phyloP scores from a whole-genome alignment of 2,888 invertebrate species.

The Hipparchia semele region DNA sequence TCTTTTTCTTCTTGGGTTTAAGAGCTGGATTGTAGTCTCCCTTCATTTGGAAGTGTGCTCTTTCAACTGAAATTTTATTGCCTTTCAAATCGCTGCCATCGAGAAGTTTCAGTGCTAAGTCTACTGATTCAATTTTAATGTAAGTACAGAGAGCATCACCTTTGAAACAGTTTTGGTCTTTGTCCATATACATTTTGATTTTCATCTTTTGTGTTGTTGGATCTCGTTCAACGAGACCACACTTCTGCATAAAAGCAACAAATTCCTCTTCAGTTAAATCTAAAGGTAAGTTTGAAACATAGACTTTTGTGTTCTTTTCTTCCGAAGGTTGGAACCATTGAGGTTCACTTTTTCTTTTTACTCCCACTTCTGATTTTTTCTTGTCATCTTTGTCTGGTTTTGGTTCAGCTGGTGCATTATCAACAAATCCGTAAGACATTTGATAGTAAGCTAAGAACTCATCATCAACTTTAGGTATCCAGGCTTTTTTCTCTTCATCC shows the following conservation, averaged over 20 bases:
- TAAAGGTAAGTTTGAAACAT: constrained; percentile 95
- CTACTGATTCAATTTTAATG: constrained; percentile 98
- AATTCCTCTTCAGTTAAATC: constrained; percentile 96
- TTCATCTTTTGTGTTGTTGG: constrained; percentile 90
- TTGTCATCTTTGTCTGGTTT: constrained; percentile 57
- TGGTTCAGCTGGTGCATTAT: constrained; percentile 75
- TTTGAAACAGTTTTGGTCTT: constrained; percentile 90
- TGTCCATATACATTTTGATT: constrained; percentile 95
- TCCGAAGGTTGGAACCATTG: constrained; percentile 98
- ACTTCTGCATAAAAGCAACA: constrained; percentile 96
- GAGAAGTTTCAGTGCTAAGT: constrained; percentile 94
- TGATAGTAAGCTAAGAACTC: constrained; percentile 98
- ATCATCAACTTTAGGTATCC: constrained; percentile 98
- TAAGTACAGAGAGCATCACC: constrained; percentile 99
- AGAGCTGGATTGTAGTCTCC: constrained; percentile 96
- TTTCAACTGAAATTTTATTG: constrained; percentile 92
- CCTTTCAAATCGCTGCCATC: constrained; percentile 94
- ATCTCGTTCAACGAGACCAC: constrained; percentile 96
- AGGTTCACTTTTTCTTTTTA: constrained; percentile 80
- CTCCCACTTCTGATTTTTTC: constrained; percentile 75
- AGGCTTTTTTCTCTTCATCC: constrained; percentile 95
- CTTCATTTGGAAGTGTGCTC: constrained; percentile 97
- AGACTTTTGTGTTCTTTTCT: constrained; percentile 94
- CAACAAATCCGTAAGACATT: constrained; percentile 95
- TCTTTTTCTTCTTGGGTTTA: constrained; percentile 95